Conservation (phyloP, 2,113 vertebrate species). For the Labeo catla region DNA sequence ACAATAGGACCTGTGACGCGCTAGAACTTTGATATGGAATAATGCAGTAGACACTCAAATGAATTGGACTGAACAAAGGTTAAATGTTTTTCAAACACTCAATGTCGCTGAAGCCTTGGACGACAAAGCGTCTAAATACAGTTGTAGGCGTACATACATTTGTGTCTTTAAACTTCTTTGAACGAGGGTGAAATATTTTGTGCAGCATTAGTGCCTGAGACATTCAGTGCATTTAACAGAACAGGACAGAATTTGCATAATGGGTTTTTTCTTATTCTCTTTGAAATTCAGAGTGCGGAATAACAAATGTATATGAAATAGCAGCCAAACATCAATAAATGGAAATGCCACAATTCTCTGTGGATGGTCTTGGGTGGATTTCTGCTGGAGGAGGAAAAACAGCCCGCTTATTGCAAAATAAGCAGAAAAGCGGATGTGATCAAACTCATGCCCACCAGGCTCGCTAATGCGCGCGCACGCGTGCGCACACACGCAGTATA, state of each 20-base stretch:
- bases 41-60: constrained; percentile 12
- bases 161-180: constrained; percentile 59
- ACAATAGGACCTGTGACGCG: constrained; percentile 47
- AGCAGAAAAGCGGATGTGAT: constrained; percentile 73
- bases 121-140: constrained; percentile 17
- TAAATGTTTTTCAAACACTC: constrained; percentile 36
- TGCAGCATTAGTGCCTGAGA: constrained; percentile 74
- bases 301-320: constrained; percentile 81
- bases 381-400: constrained; percentile 70
- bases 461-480: constrained; percentile 60
- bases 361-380: constrained; percentile 73
- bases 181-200: constrained; percentile 72
- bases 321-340: constrained; percentile 82
- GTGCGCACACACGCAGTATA: constrained; percentile 17
- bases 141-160: constrained; percentile 2
- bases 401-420: constrained; percentile 75
- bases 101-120: constrained; percentile 33
- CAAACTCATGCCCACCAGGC: constrained; percentile 73
- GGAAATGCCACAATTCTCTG: constrained; percentile 79
- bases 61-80: constrained; percentile 43
- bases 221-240: constrained; percentile 79
- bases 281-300: constrained; percentile 81
- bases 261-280: constrained; percentile 77
- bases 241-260: constrained; percentile 82
- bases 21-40: constrained; percentile 24